Evolutionary conservation across 37 sponge, comb jelly and placozoan genomes (phyloP), one percentile per base, ranked within the genome.

Genomic region (Chondrosia reniformis): DNA sequence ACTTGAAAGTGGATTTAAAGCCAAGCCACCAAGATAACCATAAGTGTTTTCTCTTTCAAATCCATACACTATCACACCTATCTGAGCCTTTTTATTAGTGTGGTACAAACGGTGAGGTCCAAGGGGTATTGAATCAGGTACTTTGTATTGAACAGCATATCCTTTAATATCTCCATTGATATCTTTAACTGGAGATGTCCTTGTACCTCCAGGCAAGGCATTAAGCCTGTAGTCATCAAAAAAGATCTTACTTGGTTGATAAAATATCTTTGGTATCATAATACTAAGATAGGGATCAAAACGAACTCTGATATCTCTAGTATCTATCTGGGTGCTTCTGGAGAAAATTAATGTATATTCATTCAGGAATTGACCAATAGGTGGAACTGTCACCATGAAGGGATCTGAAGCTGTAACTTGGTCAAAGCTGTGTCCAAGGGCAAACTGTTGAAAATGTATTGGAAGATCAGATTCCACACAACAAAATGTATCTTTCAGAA

Each of bases 391-490:
- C 0, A 64, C 24, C 74, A 84, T 80, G 30, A 77, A 34, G 3
- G 89, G 89, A 76, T 84, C 89, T 22, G 37, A 42, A 1, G 17
- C n/a, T 49, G 25, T 2, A 1, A n/a, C 32, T 21, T 69, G 43
- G 73, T 88, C 83, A 27, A 28, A 46, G 46, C 73, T 71, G 58
- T 83, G 83, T 0, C 88, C 88, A 25, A 63, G 10, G 13, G 67
- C 33, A 37, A 80, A 88, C 62, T 83, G 84, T 75, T 80, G 75
- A 19, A 88, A 84, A 21, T 41, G 13, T 0, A 72, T 71, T 43
- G 88, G 88, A 8, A 31, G 33, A 54, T 55, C 63, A 10, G 84
- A 43, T 30, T 79, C 74, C 24, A 88, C 56, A 39, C 61, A 88
- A 61, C 88, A 88, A 39, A 71, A 88, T 2, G 2, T 30, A 5